A percentile compares a stretch with the other conserved stretches of the same genome.
These are phyloP conservation scores for Notothenia rossii DNA, from an alignment of 2,113 vertebrate genomes.

Conservation along the genomic window DNA sequence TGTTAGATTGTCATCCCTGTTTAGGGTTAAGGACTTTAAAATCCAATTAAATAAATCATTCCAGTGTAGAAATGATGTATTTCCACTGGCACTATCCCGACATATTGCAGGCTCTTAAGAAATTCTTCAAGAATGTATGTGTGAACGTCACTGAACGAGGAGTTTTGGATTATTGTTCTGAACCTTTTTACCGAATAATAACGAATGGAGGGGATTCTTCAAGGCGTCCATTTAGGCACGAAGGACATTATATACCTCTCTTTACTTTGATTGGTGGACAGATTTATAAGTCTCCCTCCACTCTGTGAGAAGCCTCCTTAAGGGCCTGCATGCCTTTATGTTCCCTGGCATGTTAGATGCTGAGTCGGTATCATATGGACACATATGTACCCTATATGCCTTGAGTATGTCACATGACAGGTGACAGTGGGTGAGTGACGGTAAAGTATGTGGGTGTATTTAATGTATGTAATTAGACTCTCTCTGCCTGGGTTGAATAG, in stretches of 20 bases:
- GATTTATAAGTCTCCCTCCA: neutral
- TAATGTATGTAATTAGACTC: slow-evolving; percentile 44
- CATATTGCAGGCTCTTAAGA: no score
- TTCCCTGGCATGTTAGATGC: neutral
- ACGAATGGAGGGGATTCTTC: neutral
- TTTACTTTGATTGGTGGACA: neutral
- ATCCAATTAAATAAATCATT: no score
- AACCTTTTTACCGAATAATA: neutral
- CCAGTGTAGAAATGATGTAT: no score
- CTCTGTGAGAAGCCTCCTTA: neutral
- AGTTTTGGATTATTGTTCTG: no score
- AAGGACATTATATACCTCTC: neutral
- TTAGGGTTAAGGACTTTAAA: no score
- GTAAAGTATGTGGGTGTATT: slow-evolving; percentile 28
- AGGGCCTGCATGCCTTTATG: slow-evolving; percentile 3
- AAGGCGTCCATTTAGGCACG: neutral
- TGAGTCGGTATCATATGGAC: slow-evolving; percentile 17
- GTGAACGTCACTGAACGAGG: no score
- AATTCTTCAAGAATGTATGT: no score
- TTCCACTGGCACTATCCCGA: no score
- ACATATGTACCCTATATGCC: slow-evolving; percentile 20
- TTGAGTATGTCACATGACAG: slow-evolving; percentile 28
- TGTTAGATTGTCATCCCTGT: no score
- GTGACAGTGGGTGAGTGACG: slow-evolving; percentile 16
- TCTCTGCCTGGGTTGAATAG: slow-evolving; percentile 16